Evolutionary conservation across 1,140 invertebrate species (phyloP).

Genomic region (Meteorus sp.): DNA sequence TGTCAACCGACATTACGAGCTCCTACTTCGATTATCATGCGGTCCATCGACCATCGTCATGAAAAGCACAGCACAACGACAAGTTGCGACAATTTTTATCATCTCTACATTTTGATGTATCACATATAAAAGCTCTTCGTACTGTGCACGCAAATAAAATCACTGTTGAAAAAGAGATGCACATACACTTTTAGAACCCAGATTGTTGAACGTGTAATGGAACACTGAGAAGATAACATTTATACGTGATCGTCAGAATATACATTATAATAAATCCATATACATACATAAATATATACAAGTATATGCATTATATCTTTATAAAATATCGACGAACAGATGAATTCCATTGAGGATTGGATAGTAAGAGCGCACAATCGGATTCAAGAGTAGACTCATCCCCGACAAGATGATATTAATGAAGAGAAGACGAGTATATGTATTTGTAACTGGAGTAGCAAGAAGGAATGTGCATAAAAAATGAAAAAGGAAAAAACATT

Average conservation of each 20-base stretch:
- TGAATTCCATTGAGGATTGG: conserved; percentile 20
- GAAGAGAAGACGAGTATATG: conserved; percentile 21
- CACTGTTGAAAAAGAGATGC: background rate
- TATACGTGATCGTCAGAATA: background rate
- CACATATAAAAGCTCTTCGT: too few species aligned
- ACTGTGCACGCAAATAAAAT: background rate
- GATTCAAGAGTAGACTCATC: conserved; percentile 19
- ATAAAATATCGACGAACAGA: conserved; percentile 12
- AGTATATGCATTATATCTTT: background rate
- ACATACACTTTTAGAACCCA: background rate
- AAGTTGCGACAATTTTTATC: too few species aligned
- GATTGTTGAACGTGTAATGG: conserved; percentile 2
- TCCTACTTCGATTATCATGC: too few species aligned
- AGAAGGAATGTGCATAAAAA: background rate
- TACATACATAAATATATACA: background rate
- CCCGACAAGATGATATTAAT: conserved; percentile 28
- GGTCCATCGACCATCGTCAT: too few species aligned
- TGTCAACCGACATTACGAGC: too few species aligned
- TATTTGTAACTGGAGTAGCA: background rate
- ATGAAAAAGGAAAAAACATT: conserved; percentile 9
- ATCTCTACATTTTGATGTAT: too few species aligned
- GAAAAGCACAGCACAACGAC: too few species aligned
- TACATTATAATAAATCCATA: background rate
- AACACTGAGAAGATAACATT: conserved; percentile 7
- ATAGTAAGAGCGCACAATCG: too few species aligned